Conservation (phyloP, 2,113 vertebrate species). For the Opisthocomus hoazin region DNA sequence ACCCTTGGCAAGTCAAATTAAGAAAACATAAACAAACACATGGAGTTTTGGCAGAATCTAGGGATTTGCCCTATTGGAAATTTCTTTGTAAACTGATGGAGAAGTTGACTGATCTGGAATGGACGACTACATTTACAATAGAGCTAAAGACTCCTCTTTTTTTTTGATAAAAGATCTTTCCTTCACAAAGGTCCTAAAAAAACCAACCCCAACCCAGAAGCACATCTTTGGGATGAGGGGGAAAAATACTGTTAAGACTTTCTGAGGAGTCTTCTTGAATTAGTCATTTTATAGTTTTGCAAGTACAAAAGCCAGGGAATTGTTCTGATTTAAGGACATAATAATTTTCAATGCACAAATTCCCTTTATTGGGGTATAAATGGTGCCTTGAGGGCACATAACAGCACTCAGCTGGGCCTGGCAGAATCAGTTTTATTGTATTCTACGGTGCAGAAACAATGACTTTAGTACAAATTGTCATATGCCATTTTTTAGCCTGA, state of each 20-base stretch:
- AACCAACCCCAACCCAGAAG: not conserved
- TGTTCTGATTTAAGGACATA: conserved; percentile 30
- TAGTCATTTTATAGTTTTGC: not conserved
- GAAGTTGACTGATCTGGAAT: conserved; percentile 34
- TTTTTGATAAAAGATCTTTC: conserved; percentile 6
- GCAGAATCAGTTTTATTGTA: conserved; percentile 47
- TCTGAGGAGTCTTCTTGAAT: not conserved
- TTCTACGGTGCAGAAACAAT: conserved; percentile 46
- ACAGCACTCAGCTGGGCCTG: conserved; percentile 33
- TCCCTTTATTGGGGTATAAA: conserved; percentile 21
- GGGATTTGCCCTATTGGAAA: conserved; percentile 6
- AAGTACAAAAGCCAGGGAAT: not conserved
- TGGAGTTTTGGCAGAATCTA: conserved; percentile 23
- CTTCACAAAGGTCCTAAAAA: not conserved
- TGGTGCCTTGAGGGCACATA: conserved; percentile 21
- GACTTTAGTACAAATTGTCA: conserved; percentile 16
- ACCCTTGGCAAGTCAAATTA: conserved; percentile 34
- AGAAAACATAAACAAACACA: conserved; percentile 54
- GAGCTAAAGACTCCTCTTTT: not conserved
- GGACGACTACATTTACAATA: not conserved
- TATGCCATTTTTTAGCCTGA: conserved; percentile 27
- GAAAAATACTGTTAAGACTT: not conserved
- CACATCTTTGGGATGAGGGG: not conserved
- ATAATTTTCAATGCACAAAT: not conserved
- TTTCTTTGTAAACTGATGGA: not conserved